phyloP scores from a whole-genome alignment of 2,888 invertebrate genomes.

The Metalampra italica region DNA sequence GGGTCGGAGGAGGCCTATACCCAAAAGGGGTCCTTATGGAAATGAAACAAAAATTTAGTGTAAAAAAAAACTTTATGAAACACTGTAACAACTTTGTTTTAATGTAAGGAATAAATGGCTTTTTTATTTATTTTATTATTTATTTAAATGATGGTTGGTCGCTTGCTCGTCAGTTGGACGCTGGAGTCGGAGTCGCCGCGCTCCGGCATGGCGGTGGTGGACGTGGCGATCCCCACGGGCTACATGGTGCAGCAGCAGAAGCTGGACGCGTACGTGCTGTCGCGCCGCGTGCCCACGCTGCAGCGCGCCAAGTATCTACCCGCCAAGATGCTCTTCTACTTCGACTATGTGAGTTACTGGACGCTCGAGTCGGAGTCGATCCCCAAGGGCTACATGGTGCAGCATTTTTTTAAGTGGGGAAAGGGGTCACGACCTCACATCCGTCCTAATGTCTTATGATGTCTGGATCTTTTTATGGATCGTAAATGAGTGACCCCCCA shows the following conservation, averaged over 20 bases:
- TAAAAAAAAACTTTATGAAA: no score
- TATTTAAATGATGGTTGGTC: neutral
- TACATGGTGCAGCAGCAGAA: slow-evolving; percentile 95
- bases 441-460: no score
- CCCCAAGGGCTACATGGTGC: no score
- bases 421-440: neutral
- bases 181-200: slow-evolving; percentile 86
- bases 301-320: slow-evolving; percentile 90
- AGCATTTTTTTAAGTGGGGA: neutral
- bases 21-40: no score
- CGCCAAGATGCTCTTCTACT: slow-evolving; percentile 93
- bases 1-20: no score
- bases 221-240: slow-evolving; percentile 92
- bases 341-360: slow-evolving; percentile 91
- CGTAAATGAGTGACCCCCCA: no score
- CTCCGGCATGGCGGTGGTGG: slow-evolving; percentile 93
- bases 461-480: no score
- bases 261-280: slow-evolving; percentile 90
- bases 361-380: neutral
- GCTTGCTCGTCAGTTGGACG: slow-evolving; percentile 82
- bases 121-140: no score
- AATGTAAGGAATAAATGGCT: no score
- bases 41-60: no score
- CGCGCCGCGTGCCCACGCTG: slow-evolving; percentile 87
- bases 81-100: no score